A percentile compares a stretch with the other conserved stretches of the same genome.
Conservation (phyloP, 53 echinoderm and acorn worm species). For the Henricia sp. region DNA sequence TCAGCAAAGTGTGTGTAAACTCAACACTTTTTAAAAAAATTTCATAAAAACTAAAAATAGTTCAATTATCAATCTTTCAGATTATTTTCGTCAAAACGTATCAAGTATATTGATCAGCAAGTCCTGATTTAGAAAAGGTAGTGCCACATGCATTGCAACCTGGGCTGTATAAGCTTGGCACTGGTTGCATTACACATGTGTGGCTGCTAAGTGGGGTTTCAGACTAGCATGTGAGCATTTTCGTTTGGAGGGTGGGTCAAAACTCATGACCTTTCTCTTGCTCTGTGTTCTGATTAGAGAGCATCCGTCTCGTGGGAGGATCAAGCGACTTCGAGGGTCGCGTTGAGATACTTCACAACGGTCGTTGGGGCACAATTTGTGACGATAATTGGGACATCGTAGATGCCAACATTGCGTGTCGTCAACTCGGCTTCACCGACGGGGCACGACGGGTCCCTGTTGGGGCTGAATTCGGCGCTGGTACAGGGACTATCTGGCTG, state of each 20-base stretch:
- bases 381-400: conserved; percentile 56
- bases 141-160: no score
- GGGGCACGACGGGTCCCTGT: conserved; percentile 7
- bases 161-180: no score
- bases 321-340: conserved; percentile 29
- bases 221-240: background rate
- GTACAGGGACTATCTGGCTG: conserved; percentile 53
- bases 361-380: conserved; percentile 64
- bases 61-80: no score
- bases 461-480: conserved; percentile 19
- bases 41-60: no score
- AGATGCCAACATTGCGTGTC: conserved; percentile 52
- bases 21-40: background rate
- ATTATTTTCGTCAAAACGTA: no score
- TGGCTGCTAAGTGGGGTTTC: background rate
- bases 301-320: conserved; percentile 58
- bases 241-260: background rate
- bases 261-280: background rate
- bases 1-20: no score
- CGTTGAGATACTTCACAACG: conserved; percentile 42
- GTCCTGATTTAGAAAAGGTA: no score
- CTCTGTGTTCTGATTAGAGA: background rate
- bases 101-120: no score
- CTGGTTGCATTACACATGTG: background rate
- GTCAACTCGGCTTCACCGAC: conserved; percentile 47